phyloP scores from a whole-genome alignment of 1,140 invertebrate genomes.

The Luehdorfia chinensis region DNA sequence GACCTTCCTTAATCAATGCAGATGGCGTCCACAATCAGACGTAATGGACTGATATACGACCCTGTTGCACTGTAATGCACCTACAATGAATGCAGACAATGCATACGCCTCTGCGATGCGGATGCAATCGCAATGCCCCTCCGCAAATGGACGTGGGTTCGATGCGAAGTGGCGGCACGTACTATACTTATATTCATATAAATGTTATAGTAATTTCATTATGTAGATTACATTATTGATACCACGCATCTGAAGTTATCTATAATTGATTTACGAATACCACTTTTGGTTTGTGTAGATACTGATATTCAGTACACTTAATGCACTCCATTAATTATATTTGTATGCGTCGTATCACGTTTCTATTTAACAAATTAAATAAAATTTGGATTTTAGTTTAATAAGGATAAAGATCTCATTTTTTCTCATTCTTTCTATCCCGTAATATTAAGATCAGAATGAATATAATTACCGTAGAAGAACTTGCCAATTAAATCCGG shows the following conservation, averaged over 20 bases:
- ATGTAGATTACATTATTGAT: constrained; percentile 15
- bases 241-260: neutral
- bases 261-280: neutral
- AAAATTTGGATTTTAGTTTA: too few species aligned
- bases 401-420: too few species aligned
- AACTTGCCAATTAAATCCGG: too few species aligned
- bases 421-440: too few species aligned
- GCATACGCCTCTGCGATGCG: constrained; percentile 35
- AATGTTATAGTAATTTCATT: constrained; percentile 19
- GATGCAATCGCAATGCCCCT: constrained; percentile 50
- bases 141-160: constrained; percentile 54
- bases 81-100: constrained; percentile 26
- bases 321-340: too few species aligned
- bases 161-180: constrained; percentile 17
- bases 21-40: constrained; percentile 54
- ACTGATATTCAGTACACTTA: too few species aligned
- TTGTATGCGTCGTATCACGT: too few species aligned
- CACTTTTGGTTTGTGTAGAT: too few species aligned
- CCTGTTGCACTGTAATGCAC: constrained; percentile 29
- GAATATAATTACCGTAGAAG: too few species aligned
- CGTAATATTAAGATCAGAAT: too few species aligned
- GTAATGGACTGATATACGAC: constrained; percentile 59
- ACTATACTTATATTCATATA: constrained; percentile 18
- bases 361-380: too few species aligned
- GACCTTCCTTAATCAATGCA: constrained; percentile 58